Evolutionary conservation across 2,797 vertebrate genomes (phyloP), one percentile per base, ranked within the genome.

Genomic region (Rhinella marina): DNA sequence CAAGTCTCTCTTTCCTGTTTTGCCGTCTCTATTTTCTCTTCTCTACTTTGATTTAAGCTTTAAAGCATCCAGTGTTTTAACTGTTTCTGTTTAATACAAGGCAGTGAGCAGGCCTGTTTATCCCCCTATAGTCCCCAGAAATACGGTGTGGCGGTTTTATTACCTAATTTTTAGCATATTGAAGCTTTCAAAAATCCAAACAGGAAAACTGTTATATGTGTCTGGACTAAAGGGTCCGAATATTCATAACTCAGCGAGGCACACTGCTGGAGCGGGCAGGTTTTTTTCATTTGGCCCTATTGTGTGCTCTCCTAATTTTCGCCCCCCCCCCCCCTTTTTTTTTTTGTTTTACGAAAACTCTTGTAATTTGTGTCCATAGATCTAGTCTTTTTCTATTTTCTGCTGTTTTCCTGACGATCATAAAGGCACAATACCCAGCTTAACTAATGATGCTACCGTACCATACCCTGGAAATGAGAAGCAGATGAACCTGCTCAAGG

Each of bases 161-260:
- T 89, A 57, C 48, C n/a, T 82, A 82, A 16, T 90, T 90, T 93
- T 91, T 92, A 90, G 52, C 41, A 90, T 90, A 25, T 16, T 90
- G 23, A 64, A 89, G 12, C 90, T 88, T 90, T 85, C 73, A 91
- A 72, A 76, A 91, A 76, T 6, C 8, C 81, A 79, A 91, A 52
- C 17, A 77, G 54, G 86, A 92, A 93, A 90, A 87, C 10, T 1
- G 59, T 90, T 90, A 56, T 17, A 90, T 86, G 10, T 86, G 0
- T 72, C 13, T 86, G 59, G 13, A 64, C 32, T 70, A 92, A 56
- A 81, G 90, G 92, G 56, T 29, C 52, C 68, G 48, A 80, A 21
- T 90, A 90, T 93, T 93, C 1, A 0, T 85, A 83, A 91, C 32
- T 91, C 54, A 87, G 82, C 79, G 1, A 78, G 54, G 75, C 56